Percentiles rank a stretch among this genome's conserved stretches.
phyloP scores from a whole-genome alignment of 1,140 invertebrate species.

The honey bee (Apis mellifera) region Amel_HAv3.1 CM009937.2:1521001-1521500 shows the following conservation, averaged over 20 bases:
- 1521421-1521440: conserved; percentile 64
- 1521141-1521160: neutral
- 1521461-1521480: neutral
- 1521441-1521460: conserved; percentile 48
- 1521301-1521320: conserved; percentile 15
- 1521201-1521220: neutral
- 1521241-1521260: conserved; percentile 8
- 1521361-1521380: conserved; percentile 28
- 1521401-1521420: conserved; percentile 59
- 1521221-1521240: neutral
- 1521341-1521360: neutral
- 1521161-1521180: neutral
- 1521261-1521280: neutral
- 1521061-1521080: too few species aligned
- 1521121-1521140: too few species aligned
- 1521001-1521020: too few species aligned
- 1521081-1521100: too few species aligned
- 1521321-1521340: neutral
- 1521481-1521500: neutral
- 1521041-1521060: too few species aligned
- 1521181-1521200: neutral
- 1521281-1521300: neutral
- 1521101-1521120: too few species aligned
- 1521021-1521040: too few species aligned
- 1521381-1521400: conserved; percentile 50